Evolutionary conservation across 2,888 invertebrate genomes (phyloP), one percentile per base, ranked within the genome.

Genomic region (Drosophila mettleri): DNA sequence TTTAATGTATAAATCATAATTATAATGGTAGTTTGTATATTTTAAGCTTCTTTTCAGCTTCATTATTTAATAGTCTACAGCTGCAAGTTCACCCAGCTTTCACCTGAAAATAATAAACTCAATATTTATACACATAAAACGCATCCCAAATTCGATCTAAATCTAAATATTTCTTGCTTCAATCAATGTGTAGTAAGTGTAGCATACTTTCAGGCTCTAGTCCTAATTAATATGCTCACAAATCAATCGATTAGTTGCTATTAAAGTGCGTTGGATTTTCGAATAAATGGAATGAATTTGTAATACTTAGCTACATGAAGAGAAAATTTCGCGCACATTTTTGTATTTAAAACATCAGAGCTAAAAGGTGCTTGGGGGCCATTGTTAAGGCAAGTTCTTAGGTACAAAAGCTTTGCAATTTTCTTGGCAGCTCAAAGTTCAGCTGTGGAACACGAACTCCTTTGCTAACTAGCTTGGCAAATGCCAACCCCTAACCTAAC

Each of bases 381-480:
- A 80, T 83, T 80, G 82, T 83, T 80, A 70, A 55, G 68, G 68
- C 66, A 82, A 86, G 76, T 70, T 82, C 69, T 67, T 63, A 34
- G 68, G 59, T 64, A 75, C 75, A 75, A 75, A 76, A 65, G 83
- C 84, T 80, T 78, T 72, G 79, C 84, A 86, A 81, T 83, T 83
- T 84, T 77, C 86, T 69, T 84, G 79, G 79, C 70, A 84, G 72
- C 86, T 77, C 72, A 74, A 86, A 83, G 79, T 86, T 83, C 81
- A 83, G 81, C 84, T 84, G 84, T 62, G 79, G 70, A 78, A 66
- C 76, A 63, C 53, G 64, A 86, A 69, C 81, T 80, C 77, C 72
- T 69, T 69, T 74, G 70, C 84, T 83, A 83, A 86, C 83, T 84
- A 83, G 86, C 83, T 81, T 62, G 74, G 58, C 54, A 71, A 67